Conservation (phyloP, 1,140 invertebrate species). For the Tetraneura akinire region DNA sequence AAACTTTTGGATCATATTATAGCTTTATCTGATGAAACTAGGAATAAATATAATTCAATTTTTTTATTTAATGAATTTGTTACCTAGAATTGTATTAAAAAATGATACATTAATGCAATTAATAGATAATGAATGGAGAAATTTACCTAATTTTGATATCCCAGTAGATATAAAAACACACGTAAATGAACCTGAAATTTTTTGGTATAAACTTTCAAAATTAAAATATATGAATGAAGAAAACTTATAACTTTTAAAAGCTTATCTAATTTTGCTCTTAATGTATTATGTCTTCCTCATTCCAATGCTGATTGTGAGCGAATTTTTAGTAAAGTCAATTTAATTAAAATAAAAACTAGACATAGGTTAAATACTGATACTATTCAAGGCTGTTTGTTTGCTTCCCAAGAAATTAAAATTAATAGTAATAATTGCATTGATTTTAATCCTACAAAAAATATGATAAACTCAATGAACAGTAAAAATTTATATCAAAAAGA, state of each 20-base stretch:
- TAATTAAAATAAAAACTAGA: neutral
- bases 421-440: constrained; percentile 3
- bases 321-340: constrained; percentile 12
- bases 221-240: neutral
- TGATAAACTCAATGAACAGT: neutral
- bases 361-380: neutral
- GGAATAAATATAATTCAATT: neutral
- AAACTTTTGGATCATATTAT: constrained; percentile 21
- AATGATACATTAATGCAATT: neutral
- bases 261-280: neutral
- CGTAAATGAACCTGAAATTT: neutral
- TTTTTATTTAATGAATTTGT: neutral
- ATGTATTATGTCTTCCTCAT: constrained; percentile 7
- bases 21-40: neutral
- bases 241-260: neutral
- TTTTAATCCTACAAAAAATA: neutral
- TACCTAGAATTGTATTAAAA: neutral
- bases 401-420: neutral
- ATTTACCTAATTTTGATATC: neutral
- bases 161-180: neutral
- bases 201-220: constrained; percentile 1
- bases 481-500: constrained; percentile 21
- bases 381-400: neutral
- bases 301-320: constrained; percentile 16
- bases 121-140: neutral